These are phyloP conservation scores for Urechis unicinctus DNA, from an alignment of 2,888 invertebrate genomes.

Conservation along the genomic window DNA sequence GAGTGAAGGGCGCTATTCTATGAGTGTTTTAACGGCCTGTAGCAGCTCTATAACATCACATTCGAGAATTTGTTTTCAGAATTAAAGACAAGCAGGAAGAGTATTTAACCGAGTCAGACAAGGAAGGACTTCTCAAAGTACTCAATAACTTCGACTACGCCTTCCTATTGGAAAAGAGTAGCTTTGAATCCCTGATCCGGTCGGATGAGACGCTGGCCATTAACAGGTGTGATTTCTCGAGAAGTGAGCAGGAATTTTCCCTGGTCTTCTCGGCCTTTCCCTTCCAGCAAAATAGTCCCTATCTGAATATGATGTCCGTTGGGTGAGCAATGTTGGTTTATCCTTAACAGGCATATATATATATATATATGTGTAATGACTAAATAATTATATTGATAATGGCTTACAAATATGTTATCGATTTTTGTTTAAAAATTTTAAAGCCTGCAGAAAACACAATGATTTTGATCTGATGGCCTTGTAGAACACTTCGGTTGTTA, in stretches of 20 bases:
- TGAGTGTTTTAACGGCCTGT: too few species aligned
- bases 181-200: slow-evolving; percentile 4
- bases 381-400: too few species aligned
- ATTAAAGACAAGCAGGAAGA: background rate
- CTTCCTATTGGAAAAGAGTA: slow-evolving; percentile 11
- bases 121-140: slow-evolving; percentile 2
- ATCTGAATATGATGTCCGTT: background rate
- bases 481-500: slow-evolving; percentile 11
- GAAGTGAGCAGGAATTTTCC: slow-evolving; percentile 9
- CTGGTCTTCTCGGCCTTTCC: slow-evolving; percentile 10
- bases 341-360: background rate
- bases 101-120: background rate
- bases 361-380: background rate
- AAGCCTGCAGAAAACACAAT: background rate
- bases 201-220: background rate
- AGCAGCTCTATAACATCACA: too few species aligned
- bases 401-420: too few species aligned
- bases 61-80: too few species aligned
- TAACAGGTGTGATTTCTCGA: slow-evolving; percentile 8
- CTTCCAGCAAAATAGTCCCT: slow-evolving; percentile 17
- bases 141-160: slow-evolving; percentile 6
- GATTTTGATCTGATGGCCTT: background rate
- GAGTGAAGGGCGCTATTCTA: too few species aligned
- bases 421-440: background rate
- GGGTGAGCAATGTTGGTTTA: background rate